These are phyloP conservation scores for Tetropium fuscum DNA, from an alignment of 2,888 invertebrate genomes.

Conservation along the genomic window DNA sequence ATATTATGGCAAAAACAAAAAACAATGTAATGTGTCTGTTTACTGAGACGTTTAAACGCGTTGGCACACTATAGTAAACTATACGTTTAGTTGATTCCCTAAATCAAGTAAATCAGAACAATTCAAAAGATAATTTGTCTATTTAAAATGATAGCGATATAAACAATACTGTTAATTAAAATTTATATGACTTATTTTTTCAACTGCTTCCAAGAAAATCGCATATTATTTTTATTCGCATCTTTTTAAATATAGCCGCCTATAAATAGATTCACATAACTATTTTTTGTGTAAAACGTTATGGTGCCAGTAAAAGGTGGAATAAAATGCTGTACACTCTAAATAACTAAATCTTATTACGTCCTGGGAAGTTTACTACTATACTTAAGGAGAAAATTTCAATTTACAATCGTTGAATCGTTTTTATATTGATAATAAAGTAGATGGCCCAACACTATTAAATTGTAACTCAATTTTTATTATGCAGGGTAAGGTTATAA, in stretches of 20 bases:
- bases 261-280: neutral
- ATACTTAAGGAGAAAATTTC: constrained; percentile 24
- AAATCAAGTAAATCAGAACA: too few species aligned
- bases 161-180: neutral
- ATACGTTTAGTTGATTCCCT: too few species aligned
- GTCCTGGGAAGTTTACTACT: constrained; percentile 13
- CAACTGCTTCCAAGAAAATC: neutral
- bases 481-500: constrained; percentile 36
- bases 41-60: too few species aligned
- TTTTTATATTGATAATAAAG: constrained; percentile 42
- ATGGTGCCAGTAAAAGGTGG: neutral
- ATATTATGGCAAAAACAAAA: too few species aligned
- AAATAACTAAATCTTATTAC: constrained; percentile 17
- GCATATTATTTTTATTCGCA: neutral
- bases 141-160: too few species aligned
- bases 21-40: too few species aligned
- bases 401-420: constrained; percentile 31
- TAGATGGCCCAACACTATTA: constrained; percentile 33
- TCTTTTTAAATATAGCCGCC: neutral
- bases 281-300: constrained; percentile 5
- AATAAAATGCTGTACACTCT: constrained; percentile 16
- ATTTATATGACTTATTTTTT: neutral
- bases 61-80: too few species aligned
- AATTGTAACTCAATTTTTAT: constrained; percentile 38
- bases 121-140: too few species aligned